phyloP scores from a whole-genome alignment of 2,797 vertebrate species.

The Capromys pilorides region DNA sequence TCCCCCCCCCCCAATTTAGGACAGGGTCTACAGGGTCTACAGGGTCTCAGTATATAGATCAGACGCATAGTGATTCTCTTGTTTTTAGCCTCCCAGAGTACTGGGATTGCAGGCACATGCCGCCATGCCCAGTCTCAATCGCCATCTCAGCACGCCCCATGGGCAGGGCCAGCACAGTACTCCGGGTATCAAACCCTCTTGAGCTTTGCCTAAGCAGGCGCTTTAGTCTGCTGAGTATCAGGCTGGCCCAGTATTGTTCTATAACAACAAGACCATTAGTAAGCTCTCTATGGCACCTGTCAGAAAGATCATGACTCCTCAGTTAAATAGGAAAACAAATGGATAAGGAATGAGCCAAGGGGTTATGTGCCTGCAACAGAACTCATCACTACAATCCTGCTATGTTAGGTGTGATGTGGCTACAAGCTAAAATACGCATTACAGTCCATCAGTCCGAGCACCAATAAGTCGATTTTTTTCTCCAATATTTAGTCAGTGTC shows the following conservation, averaged over 20 bases:
- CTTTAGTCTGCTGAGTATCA: too few relatives aligned
- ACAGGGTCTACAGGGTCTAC: too few relatives aligned
- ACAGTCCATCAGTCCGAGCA: not conserved
- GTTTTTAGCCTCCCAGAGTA: too few relatives aligned
- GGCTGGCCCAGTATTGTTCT: not conserved
- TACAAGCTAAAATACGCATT: not conserved
- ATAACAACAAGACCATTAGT: not conserved
- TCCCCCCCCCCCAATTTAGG: too few relatives aligned
- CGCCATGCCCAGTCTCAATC: too few relatives aligned
- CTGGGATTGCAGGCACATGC: too few relatives aligned
- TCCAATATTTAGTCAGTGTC: not conserved
- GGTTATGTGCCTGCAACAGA: not conserved
- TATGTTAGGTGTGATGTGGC: not conserved
- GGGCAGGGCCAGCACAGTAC: too few relatives aligned
- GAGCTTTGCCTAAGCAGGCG: too few relatives aligned
- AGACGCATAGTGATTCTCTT: too few relatives aligned
- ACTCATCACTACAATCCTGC: not conserved
- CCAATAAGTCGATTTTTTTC: not conserved
- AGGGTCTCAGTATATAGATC: too few relatives aligned
- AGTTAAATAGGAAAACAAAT: constrained; percentile 27
- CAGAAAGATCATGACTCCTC: not conserved
- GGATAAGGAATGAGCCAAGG: not conserved
- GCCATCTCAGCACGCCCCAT: too few relatives aligned
- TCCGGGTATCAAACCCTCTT: too few relatives aligned
- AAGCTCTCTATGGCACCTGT: not conserved